Percentiles rank a stretch among this genome's conserved stretches.
Evolutionary conservation across 2,797 vertebrate genomes (phyloP).

Genomic region (Parotocinclus haroldoi): DNA sequence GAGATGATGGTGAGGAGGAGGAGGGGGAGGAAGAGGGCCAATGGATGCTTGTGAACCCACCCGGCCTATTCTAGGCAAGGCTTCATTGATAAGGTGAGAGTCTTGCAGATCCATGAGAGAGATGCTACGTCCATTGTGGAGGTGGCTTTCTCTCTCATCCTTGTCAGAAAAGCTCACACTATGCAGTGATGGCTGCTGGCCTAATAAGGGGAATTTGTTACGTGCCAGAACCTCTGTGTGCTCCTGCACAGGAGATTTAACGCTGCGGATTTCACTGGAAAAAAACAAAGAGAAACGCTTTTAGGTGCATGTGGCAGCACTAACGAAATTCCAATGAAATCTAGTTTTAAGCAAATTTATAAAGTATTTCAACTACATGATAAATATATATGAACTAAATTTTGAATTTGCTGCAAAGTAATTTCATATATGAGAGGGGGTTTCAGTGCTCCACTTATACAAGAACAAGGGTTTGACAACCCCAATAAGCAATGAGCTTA

Average conservation of each 20-base stretch:
- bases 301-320: neutral
- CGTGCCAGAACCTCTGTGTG: constrained; percentile 69
- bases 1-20: constrained; percentile 64
- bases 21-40: constrained; percentile 69
- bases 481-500: too few species aligned
- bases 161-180: constrained; percentile 81
- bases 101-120: constrained; percentile 95
- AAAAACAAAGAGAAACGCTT: neutral
- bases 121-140: constrained; percentile 84
- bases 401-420: too few species aligned
- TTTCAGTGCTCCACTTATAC: too few species aligned
- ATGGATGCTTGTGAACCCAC: constrained; percentile 84
- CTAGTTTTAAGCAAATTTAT: neutral
- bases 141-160: constrained; percentile 72
- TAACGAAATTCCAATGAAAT: too few species aligned
- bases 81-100: constrained; percentile 68
- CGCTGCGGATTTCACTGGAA: constrained; percentile 76
- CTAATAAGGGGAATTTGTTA: constrained; percentile 75
- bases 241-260: constrained; percentile 77
- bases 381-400: too few species aligned
- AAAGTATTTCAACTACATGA: too few species aligned
- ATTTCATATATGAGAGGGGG: too few species aligned
- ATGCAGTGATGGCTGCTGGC: constrained; percentile 77
- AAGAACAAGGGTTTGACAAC: too few species aligned
- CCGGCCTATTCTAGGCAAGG: constrained; percentile 71